Conservation (phyloP, 30 jellyfish, hydroid and myxozoan species). For the Turritopsis dohrnii region DNA sequence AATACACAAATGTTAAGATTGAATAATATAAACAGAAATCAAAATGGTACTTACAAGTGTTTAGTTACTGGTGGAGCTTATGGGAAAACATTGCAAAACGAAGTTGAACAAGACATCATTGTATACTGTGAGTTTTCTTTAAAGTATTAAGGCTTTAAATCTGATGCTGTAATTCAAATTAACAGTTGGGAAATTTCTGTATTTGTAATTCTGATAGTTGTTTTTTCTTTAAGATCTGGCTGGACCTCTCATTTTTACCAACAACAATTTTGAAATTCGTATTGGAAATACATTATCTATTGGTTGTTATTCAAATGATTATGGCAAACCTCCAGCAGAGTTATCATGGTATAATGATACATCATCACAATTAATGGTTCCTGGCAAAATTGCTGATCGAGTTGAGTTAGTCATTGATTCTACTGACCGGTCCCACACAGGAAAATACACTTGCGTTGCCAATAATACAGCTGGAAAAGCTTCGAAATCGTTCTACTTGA, state of each 20-base stretch:
- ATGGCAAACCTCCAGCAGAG: not conserved
- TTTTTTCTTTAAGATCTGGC: not conserved
- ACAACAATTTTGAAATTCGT: not conserved
- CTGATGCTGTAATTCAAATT: no score
- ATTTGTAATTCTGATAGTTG: not conserved
- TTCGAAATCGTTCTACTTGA: not conserved
- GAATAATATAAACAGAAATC: not conserved
- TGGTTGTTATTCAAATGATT: not conserved
- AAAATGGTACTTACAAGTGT: not conserved
- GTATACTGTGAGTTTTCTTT: not conserved
- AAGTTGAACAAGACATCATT: not conserved
- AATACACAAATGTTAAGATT: not conserved
- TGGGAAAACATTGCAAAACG: not conserved
- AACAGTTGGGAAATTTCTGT: not conserved
- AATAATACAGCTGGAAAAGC: not conserved
- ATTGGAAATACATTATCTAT: not conserved
- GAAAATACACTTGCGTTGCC: not conserved
- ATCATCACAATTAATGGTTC: not conserved
- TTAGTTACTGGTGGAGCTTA: not conserved
- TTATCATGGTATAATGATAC: not conserved
- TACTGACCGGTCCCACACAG: not conserved
- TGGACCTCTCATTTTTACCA: not conserved
- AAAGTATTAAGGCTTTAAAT: no score
- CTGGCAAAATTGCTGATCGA: not conserved
- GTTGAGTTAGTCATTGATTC: not conserved